Evolutionary conservation across 2,888 invertebrate genomes (phyloP).

Genomic region (Trissolcus japonicus): DNA sequence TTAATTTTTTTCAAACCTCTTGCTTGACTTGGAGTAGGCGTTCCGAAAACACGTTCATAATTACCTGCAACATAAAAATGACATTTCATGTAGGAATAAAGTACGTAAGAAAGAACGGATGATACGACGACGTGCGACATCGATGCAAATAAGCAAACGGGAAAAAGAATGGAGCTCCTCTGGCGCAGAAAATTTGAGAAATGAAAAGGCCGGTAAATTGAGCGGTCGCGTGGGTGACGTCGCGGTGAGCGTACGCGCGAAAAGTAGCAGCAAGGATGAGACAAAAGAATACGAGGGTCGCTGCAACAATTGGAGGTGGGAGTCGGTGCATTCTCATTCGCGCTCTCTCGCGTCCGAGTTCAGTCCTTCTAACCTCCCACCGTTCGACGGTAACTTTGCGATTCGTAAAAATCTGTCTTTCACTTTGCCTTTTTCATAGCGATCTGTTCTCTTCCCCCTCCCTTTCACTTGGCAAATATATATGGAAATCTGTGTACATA

Average conservation of each 20-base stretch:
- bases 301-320: conserved; percentile 61
- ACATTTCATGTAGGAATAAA: conserved; percentile 22
- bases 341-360: conserved; percentile 60
- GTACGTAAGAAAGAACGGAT: conserved; percentile 6
- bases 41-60: conserved; percentile 23
- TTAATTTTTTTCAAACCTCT: conserved; percentile 25
- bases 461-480: conserved; percentile 36
- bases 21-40: conserved; percentile 2
- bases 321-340: conserved; percentile 69
- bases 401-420: conserved; percentile 52
- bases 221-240: conserved; percentile 53
- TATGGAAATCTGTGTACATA: conserved; percentile 49
- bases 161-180: conserved; percentile 9
- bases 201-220: conserved; percentile 35
- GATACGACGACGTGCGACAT: conserved; percentile 26
- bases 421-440: conserved; percentile 39
- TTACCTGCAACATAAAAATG: conserved; percentile 51
- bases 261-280: conserved; percentile 58
- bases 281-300: conserved; percentile 65
- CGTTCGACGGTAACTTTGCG: conserved; percentile 28
- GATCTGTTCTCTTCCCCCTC: conserved; percentile 13
- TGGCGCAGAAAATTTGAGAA: conserved; percentile 9
- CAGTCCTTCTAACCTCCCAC: conserved; percentile 44
- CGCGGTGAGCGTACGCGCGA: conserved; percentile 58
- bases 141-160: conserved; percentile 28